Conservation (phyloP, 64 coral and sea anemone genomes). For the Dendrophyllia cribrosa region DNA sequence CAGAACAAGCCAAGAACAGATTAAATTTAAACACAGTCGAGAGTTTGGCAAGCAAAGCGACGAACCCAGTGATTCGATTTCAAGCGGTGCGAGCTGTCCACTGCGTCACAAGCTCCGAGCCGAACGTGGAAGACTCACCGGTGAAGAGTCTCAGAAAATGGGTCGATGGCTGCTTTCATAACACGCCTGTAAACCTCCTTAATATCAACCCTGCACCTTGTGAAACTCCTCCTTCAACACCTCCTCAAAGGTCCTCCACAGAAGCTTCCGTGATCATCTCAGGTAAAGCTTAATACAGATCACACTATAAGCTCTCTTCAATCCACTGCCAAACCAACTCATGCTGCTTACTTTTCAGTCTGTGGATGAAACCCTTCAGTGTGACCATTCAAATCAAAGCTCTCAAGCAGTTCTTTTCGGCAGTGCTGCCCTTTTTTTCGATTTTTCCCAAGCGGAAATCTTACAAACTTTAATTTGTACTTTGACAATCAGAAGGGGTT, state of each 20-base stretch:
- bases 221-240: conserved; percentile 79
- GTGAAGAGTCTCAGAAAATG: conserved; percentile 98
- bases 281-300: conserved; percentile 31
- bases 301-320: neutral
- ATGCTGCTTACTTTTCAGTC: neutral
- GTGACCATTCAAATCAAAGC: neutral
- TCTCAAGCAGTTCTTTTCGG: neutral
- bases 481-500: neutral
- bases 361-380: neutral
- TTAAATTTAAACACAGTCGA: conserved; percentile 1
- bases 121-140: conserved; percentile 86
- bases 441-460: neutral
- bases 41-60: neutral
- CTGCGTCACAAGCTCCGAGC: conserved; percentile 6
- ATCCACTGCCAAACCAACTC: neutral
- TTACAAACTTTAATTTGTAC: neutral
- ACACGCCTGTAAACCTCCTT: conserved; percentile 15
- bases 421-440: neutral
- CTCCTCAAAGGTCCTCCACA: conserved; percentile 72
- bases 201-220: conserved; percentile 30
- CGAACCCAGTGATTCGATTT: conserved; percentile 30
- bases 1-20: conserved; percentile 28
- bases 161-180: conserved; percentile 99
- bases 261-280: conserved; percentile 84
- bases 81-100: conserved; percentile 26